Evolutionary conservation across 1,140 invertebrate genomes (phyloP), one percentile per base, ranked within the genome.

Genomic region (Penaeus indicus): DNA sequence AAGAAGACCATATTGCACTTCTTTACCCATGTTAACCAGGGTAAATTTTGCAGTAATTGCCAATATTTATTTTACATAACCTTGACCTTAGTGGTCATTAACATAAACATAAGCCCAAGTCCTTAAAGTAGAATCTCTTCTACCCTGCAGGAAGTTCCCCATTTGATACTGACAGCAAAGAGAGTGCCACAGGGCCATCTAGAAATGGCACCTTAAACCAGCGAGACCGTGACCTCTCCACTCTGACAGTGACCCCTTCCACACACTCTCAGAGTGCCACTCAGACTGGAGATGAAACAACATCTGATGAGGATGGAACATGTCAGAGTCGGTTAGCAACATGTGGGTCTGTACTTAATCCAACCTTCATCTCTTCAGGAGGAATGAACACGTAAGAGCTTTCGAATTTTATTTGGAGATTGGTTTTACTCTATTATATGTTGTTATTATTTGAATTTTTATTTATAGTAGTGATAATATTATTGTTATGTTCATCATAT

Each of bases 201-300:
- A 85, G 80, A 60, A 42, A 84, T 21, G 90, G 90, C 61, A 90
- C 86, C 25, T 61, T 88, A 27, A 72, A 84, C 42, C 90, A 90
- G 86, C 86, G 90, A 60, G 90, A 90, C 69, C 83, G 90, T n/a
- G 90, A 88, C 22, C 82, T 90, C 61, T 88, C 90, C 19, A 90
- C 86, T 18, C 42, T 90, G 1, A 90, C 90, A 13, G n/a, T 90
- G 16, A 85, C 62, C 61, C 86, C 83, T 32, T 88, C 86, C 22
- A 84, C 83, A 42, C 54, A 82, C 22, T 63, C 47, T 25, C 85
- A 84, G 7, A 18, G 47, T 67, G 80, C 38, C 1, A 69, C 81
- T 10, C 38, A 69, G n/a, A 62, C 25, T 60, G 60, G 32, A 72
- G 38, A 42, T 27, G 42, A 83, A 60, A 77, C 82, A 62, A 32